Base-by-base conservation (phyloP, 2,113 vertebrate species). In the Dolichallabes microphthalmus region DNA sequence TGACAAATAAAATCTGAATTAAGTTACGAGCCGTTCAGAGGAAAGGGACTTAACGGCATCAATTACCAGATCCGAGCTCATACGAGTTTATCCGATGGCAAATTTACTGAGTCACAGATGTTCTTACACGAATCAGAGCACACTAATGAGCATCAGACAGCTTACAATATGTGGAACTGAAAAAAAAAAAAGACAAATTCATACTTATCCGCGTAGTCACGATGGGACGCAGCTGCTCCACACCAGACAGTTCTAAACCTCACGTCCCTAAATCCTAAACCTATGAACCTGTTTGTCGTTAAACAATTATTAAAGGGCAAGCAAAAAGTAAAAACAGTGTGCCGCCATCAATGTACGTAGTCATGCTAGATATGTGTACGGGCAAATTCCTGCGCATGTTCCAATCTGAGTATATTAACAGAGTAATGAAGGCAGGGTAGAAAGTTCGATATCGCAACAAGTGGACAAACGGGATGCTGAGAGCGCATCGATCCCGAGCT, bases 401-500 rank as follows among this genome's bases (percentile, higher is more conserved):
- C 58, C 78, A 69, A 58, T 73, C 58, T 85, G 58, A 60, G 61
- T 45, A 20, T 82, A 9, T 55, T 61, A 61, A 35, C 60, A 17
- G 22, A 39, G 20, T 71, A 57, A 12, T 82, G 60, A 2, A 12
- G 52, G n/a, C 8, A 1, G 13, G 8, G 58, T 66, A 6, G 17
- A 45, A 80, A 80, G 32, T 68, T 55, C 35, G 27, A 39, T 52
- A 55, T 58, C 71, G 63, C 32, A 68, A 45, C 30, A 4, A 5
- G 55, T 63, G 80, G 57, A 73, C 35, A 27, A 35, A 15, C 27
- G 30, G 39, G 68, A 50, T 25, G 71, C 20, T 22, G 74, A 60
- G 64, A 57, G 66, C 20, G 35, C 82, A 77, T 85, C 76, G 64
- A 89, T 82, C 20, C 22, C 7, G 25, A 71, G 61, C 71, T 19